Conservation (phyloP, 2,113 vertebrate species). For the Gallinago undulata region DNA sequence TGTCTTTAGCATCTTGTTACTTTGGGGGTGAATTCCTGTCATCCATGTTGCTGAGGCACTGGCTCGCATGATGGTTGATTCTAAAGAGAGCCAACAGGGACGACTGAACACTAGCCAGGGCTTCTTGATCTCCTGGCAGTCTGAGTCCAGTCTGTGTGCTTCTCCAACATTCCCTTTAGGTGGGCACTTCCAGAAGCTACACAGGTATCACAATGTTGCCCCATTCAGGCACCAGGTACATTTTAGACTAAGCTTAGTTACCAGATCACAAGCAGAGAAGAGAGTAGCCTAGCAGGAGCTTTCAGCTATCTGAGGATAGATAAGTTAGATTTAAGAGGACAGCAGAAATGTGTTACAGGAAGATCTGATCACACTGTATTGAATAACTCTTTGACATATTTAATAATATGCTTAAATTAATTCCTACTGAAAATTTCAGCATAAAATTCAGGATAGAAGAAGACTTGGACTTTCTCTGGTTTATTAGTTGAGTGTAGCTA, state of each 20-base stretch:
- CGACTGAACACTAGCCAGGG: not conserved
- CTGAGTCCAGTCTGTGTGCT: fast-evolving
- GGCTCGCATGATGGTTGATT: not conserved
- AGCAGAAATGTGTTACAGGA: not conserved
- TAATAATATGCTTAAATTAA: not conserved
- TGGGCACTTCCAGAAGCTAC: not conserved
- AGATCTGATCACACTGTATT: not conserved
- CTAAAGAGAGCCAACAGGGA: not conserved
- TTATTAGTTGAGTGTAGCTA: not conserved
- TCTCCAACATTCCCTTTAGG: not conserved
- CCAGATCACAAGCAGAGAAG: not conserved
- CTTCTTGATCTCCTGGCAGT: not conserved
- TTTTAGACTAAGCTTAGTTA: not conserved
- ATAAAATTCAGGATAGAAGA: not conserved
- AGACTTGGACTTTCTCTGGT: not conserved
- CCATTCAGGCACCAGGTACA: not conserved
- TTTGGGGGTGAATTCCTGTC: not conserved
- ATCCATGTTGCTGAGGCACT: not conserved
- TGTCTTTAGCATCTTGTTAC: not conserved
- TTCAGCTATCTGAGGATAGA: not conserved
- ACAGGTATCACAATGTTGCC: not conserved
- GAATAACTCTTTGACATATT: not conserved
- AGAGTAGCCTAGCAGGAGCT: not conserved
- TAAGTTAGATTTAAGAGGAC: not conserved
- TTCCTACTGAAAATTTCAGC: not conserved